Percentiles rank a stretch among this genome's conserved stretches.
These are phyloP conservation scores for Elysia chlorotica DNA, from an alignment of 1,140 invertebrate genomes.

Conservation along the genomic window DNA sequence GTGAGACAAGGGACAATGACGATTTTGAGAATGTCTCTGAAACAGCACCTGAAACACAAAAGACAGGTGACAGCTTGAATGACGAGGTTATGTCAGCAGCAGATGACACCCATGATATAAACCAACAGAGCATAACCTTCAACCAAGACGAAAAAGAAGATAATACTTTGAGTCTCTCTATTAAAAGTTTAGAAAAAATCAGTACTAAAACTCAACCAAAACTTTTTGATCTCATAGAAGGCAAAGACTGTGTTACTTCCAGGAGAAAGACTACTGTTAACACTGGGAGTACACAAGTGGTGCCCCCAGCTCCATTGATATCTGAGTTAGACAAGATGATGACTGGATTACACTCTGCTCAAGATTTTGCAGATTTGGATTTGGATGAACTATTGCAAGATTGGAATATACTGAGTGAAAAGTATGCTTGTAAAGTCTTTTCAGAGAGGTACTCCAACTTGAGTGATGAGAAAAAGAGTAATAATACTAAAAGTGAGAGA, in stretches of 20 bases:
- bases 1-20: background rate
- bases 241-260: slow-evolving; percentile 21
- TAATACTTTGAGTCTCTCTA: too few species aligned
- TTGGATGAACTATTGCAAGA: slow-evolving; percentile 31
- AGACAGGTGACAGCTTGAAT: too few species aligned
- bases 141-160: too few species aligned
- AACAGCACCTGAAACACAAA: too few species aligned
- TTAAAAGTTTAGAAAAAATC: too few species aligned
- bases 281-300: background rate
- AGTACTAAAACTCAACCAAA: too few species aligned
- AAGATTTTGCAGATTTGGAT: slow-evolving; percentile 31
- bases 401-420: slow-evolving; percentile 20
- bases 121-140: background rate
- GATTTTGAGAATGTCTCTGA: slow-evolving; percentile 16
- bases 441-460: too few species aligned
- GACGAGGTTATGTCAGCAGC: background rate
- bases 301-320: slow-evolving; percentile 28
- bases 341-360: slow-evolving; percentile 13
- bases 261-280: background rate
- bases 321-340: slow-evolving; percentile 25
- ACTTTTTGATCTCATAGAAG: too few species aligned
- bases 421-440: too few species aligned
- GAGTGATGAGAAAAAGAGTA: too few species aligned
- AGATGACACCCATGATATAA: background rate
- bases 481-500: too few species aligned